Evolutionary conservation across 92 coral and sea anemone genomes (phyloP).

Genomic region (Paragorgia papillata): DNA sequence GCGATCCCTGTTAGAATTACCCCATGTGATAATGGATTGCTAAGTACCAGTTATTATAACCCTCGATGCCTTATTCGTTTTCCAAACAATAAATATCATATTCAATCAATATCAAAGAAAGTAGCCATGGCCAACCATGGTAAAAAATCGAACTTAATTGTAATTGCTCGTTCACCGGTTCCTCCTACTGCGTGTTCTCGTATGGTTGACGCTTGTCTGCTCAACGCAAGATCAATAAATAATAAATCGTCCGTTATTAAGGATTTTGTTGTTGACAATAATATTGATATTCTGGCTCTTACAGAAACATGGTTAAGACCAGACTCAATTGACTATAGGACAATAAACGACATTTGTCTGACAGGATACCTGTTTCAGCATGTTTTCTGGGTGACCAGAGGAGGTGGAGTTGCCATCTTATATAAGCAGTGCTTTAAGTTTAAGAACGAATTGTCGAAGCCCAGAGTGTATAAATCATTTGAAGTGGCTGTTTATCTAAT

Average conservation of each 20-base stretch:
- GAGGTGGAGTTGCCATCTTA: conserved; percentile 39
- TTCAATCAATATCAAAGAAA: too few relatives aligned
- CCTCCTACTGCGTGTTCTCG: too few relatives aligned
- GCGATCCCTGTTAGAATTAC: conserved; percentile 3
- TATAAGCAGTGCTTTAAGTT: conserved; percentile 11
- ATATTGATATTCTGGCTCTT: conserved; percentile 28
- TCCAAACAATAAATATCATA: too few relatives aligned
- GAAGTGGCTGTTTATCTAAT: conserved; percentile 21
- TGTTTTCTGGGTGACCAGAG: conserved; percentile 20
- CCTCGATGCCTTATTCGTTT: too few relatives aligned
- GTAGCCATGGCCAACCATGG: too few relatives aligned
- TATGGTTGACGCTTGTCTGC: too few relatives aligned
- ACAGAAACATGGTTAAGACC: conserved; percentile 36
- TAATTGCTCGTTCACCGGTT: too few relatives aligned
- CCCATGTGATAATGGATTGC: not conserved
- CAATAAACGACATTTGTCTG: conserved; percentile 23
- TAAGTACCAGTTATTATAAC: not conserved
- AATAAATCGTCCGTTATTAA: too few relatives aligned
- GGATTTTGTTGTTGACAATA: too few relatives aligned
- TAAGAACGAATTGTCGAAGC: too few relatives aligned
- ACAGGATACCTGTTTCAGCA: conserved; percentile 26
- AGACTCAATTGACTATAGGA: conserved; percentile 14
- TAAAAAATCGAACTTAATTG: too few relatives aligned
- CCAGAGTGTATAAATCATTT: conserved; percentile 12
- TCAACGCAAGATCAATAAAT: too few relatives aligned